These are phyloP conservation scores for Sylvia borin DNA, from an alignment of 2,797 vertebrate species.

Conservation along the genomic window DNA sequence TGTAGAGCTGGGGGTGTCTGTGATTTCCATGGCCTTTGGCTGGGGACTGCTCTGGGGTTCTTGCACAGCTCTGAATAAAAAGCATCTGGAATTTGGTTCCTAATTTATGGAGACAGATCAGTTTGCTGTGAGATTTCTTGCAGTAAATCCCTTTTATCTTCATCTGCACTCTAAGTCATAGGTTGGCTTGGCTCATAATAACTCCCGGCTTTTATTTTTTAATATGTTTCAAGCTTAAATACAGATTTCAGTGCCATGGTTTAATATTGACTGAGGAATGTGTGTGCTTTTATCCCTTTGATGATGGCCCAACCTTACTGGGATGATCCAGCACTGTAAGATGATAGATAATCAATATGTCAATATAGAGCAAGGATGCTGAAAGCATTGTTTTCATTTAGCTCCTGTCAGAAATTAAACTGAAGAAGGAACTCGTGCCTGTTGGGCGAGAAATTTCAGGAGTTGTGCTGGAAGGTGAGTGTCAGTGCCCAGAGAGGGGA, in stretches of 20 bases:
- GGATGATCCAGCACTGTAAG: not conserved
- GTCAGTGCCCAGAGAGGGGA: not conserved
- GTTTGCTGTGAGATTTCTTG: not conserved
- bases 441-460: slow-evolving; percentile 93
- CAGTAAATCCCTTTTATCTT: not conserved
- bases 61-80: not conserved
- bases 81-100: not conserved
- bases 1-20: not conserved
- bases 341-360: not conserved
- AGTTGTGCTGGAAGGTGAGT: slow-evolving; percentile 86
- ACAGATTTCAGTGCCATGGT: not conserved
- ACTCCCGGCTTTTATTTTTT: not conserved
- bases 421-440: slow-evolving; percentile 83
- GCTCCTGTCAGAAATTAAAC: slow-evolving; percentile 85
- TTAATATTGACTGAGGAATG: not conserved
- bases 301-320: not conserved
- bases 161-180: not conserved
- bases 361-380: not conserved
- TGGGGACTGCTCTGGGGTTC: not conserved
- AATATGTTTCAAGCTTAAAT: not conserved
- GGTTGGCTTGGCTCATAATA: not conserved
- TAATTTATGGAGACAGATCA: not conserved
- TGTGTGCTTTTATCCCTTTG: not conserved
- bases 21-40: not conserved
- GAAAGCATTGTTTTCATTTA: slow-evolving; percentile 62